Percentiles rank a stretch among this genome's conserved stretches.
Conservation (phyloP, 2,113 vertebrate species). For the Acinonyx jubatus region DNA sequence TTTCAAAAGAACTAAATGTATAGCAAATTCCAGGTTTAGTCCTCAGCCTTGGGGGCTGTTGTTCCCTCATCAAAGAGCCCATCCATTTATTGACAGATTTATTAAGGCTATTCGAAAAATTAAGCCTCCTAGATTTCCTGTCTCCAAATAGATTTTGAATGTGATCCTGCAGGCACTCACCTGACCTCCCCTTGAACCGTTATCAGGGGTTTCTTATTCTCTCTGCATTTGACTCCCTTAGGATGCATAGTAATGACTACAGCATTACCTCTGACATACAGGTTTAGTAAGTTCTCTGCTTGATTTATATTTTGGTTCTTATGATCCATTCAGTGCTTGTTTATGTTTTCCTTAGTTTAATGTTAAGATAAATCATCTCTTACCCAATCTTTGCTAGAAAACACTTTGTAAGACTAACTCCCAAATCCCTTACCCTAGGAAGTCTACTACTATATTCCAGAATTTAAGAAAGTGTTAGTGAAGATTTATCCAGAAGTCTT, state of each 20-base stretch:
- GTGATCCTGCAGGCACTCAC: conserved; percentile 71
- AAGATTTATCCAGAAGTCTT: background rate
- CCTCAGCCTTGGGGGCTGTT: conserved; percentile 49
- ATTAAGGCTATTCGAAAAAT: conserved; percentile 75
- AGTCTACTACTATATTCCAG: background rate
- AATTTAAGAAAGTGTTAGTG: background rate
- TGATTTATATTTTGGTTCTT: background rate
- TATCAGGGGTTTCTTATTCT: background rate
- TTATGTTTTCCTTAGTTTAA: background rate
- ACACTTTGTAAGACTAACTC: background rate
- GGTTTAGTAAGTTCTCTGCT: background rate
- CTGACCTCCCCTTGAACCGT: conserved; percentile 73
- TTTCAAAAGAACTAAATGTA: conserved; percentile 42
- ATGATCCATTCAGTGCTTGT: background rate
- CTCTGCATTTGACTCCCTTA: background rate
- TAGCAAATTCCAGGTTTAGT: conserved; percentile 6
- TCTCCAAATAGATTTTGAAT: conserved; percentile 76
- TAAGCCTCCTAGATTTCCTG: conserved; percentile 64
- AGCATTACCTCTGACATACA: background rate
- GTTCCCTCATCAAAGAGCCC: conserved; percentile 51
- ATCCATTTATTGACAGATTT: conserved; percentile 71
- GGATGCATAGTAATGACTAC: background rate
- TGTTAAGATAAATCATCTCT: background rate
- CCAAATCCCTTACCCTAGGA: background rate
- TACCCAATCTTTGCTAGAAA: background rate